These are phyloP conservation scores for Eriocheir sinensis DNA, from an alignment of 1,140 invertebrate genomes.

Conservation along the genomic window DNA sequence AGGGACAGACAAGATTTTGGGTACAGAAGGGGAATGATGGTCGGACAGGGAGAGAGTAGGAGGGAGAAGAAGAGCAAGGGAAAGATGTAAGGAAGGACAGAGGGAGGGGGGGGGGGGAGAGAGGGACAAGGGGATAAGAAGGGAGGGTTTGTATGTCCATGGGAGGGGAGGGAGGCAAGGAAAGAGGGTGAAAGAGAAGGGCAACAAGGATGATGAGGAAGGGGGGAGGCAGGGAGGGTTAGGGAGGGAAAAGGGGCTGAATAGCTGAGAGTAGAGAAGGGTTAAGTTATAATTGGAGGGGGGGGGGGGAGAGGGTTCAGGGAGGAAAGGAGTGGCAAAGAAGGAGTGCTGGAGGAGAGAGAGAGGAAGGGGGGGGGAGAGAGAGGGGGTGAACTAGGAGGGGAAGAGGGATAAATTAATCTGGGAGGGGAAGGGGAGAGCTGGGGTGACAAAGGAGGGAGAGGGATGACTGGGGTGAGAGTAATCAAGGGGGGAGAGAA, in stretches of 20 bases:
- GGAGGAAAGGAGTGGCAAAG: neutral
- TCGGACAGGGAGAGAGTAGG: neutral
- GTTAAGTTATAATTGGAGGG: slow-evolving; percentile 38
- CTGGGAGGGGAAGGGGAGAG: neutral
- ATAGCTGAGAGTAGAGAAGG: neutral
- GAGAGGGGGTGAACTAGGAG: neutral
- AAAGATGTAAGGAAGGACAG: neutral
- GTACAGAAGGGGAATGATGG: neutral
- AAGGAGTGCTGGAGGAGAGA: neutral
- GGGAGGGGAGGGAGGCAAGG: no score
- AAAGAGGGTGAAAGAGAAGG: neutral
- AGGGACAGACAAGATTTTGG: neutral
- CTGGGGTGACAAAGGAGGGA: slow-evolving; percentile 7
- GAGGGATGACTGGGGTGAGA: slow-evolving; percentile 2
- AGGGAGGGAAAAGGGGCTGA: neutral
- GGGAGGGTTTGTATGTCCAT: neutral
- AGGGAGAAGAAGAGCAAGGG: neutral
- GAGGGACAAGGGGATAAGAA: neutral
- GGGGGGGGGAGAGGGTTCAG: slow-evolving; percentile 20
- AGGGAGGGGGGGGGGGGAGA: neutral
- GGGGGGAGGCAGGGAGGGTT: neutral
- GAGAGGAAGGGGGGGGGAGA: neutral
- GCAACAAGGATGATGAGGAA: neutral
- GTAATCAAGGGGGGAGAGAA: neutral
- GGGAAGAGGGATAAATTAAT: neutral